phyloP scores from a whole-genome alignment of 2,113 vertebrate genomes.

The Muntiacus muntjak region DNA sequence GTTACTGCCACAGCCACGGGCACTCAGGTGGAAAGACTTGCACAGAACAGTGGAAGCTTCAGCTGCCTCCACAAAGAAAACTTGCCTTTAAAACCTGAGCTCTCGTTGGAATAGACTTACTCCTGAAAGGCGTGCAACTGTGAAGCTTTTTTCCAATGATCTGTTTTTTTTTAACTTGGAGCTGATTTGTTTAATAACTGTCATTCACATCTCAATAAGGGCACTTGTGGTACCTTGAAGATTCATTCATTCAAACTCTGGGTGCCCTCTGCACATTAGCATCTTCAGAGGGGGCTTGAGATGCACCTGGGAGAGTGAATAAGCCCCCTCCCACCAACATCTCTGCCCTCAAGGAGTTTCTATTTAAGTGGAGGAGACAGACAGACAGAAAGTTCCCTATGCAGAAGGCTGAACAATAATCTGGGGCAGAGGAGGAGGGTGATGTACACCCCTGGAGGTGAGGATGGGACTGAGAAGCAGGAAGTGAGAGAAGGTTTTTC shows the following conservation, averaged over 20 bases:
- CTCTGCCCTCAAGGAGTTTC: background rate
- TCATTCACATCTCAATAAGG: background rate
- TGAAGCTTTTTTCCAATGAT: background rate
- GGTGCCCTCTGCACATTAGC: background rate
- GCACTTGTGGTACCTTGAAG: background rate
- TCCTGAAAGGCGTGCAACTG: background rate
- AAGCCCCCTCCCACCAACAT: background rate
- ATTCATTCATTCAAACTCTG: background rate
- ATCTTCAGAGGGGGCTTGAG: background rate
- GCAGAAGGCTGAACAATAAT: background rate
- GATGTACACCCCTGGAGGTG: rapidly evolving
- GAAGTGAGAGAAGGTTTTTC: background rate
- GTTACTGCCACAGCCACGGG: background rate
- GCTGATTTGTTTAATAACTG: background rate
- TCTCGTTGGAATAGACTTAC: background rate
- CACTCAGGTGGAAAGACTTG: background rate
- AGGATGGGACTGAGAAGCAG: background rate
- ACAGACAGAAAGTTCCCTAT: background rate
- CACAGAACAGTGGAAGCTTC: rapidly evolving
- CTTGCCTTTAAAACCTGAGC: background rate
- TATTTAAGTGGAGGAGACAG: background rate
- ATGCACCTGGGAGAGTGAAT: background rate
- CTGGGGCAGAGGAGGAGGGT: background rate
- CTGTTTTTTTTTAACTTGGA: background rate
- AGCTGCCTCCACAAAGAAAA: background rate